phyloP scores from a whole-genome alignment of 2,888 invertebrate species.

The Drosophila crucigera region DNA sequence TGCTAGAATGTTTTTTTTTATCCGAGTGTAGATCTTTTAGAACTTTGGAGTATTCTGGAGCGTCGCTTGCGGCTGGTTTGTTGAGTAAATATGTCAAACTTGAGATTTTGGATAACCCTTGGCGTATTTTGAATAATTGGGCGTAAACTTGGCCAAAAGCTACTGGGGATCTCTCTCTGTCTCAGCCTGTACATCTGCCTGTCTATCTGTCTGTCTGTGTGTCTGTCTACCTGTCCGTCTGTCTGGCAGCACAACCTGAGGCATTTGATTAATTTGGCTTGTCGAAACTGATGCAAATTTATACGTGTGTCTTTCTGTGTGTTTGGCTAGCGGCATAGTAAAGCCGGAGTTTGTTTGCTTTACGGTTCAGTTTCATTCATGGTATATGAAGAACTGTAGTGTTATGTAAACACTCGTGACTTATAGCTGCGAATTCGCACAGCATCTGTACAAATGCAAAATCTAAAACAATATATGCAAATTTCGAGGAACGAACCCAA shows the following conservation, averaged over 20 bases:
- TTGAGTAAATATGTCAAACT: conserved; percentile 78
- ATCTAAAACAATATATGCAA: conserved; percentile 67
- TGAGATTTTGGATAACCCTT: conserved; percentile 48
- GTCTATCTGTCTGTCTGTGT: neutral
- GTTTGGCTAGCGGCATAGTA: conserved; percentile 40
- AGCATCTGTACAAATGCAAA: conserved; percentile 58
- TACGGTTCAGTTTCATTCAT: conserved; percentile 80
- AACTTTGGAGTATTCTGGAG: conserved; percentile 27
- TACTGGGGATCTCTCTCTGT: conserved; percentile 39
- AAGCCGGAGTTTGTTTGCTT: conserved; percentile 68
- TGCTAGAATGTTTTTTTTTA: neutral
- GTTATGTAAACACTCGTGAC: conserved; percentile 77
- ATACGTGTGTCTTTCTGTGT: neutral
- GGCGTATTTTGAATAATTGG: conserved; percentile 66
- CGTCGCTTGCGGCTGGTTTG: conserved; percentile 61
- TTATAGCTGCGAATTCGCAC: conserved; percentile 53
- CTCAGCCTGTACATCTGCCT: neutral
- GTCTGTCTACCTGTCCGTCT: conserved; percentile 2
- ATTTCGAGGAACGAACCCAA: conserved; percentile 57
- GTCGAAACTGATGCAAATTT: conserved; percentile 75
- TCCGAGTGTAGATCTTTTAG: conserved; percentile 2
- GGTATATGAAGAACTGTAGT: conserved; percentile 53
- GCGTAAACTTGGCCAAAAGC: conserved; percentile 65
- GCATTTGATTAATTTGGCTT: conserved; percentile 70
- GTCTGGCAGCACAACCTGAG: conserved; percentile 39